Base-by-base conservation (phyloP, 2,113 vertebrate species). In the Malaclemys terrapin region DNA sequence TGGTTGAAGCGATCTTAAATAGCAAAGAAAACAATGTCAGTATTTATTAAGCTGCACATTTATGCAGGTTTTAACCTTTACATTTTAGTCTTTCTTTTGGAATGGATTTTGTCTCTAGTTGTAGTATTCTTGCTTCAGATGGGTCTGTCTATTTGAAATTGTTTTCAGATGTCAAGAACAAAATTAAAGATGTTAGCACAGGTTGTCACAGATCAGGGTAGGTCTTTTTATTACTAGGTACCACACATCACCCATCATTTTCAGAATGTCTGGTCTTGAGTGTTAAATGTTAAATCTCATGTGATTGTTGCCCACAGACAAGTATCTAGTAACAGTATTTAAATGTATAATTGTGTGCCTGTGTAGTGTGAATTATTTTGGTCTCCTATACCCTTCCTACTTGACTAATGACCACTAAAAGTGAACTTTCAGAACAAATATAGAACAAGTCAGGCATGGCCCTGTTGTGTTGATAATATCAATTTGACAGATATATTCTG, bases 401-500 rank as follows among this genome's bases (percentile, higher is more conserved):
- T 92, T 91, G 84, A 84, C 83, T 87, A 72, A 59, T 84, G 84
- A 56, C 90, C 83, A 84, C 91, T 85, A 22, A 91, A 82, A 94
- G 87, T 90, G 92, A 97, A 96, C 93, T 96, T 94, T 82, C 2
- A 88, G 93, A 97, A 85, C 53, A 85, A 97, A 96, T 19, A 25
- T 85, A 91, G 95, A 96, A 65, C 85, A 93, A 96, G 90, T 92
- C 87, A 90, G 93, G 87, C 82, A 85, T 93, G 88, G 79, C 94
- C 94, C 91, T 92, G 96, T 96, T 97, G 76, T 94, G 75, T 91
- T 94, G 94, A 97, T 95, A 95, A 85, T 92, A 96, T 96, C 88
- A 85, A 56, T 86, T 95, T 97, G 96, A 96, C 92, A 97, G 96
- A 95, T 97, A 79, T 88, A 93, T 96, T 96, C 93, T 95, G 96